Evolutionary conservation across 2,888 invertebrate genomes (phyloP), one percentile per base, ranked within the genome.

Genomic region (Odontocolon sp.): DNA sequence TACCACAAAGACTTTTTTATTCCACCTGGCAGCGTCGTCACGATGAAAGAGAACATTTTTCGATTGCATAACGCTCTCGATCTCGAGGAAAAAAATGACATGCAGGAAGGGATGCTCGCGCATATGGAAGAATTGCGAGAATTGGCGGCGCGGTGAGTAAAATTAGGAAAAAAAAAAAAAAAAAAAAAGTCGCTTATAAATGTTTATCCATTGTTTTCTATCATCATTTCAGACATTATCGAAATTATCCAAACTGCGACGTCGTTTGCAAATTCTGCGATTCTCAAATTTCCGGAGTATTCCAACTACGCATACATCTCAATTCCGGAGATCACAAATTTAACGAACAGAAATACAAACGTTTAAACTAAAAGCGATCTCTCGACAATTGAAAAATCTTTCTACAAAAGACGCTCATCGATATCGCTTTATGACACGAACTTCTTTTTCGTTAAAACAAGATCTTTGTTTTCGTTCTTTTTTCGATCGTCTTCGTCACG

Each of bases 231-330:
- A 77, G 77, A 11, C 63, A 77, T 68, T 68, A 56, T 64, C 77
- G 71, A 9, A 74, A 45, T 61, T 50, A 75, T 70, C 77, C 26
- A 56, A 79, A 54, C 71, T 78, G 75, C 23, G 87, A 89, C 61
- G 82, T 92, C 36, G 28, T 72, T 1, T 93, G 93, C 87, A 91
- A 90, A 82, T 84, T 93, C 23, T 93, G 93, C 84, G 83, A 87
- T 18, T 88, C 91, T 0, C 81, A 81, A 6, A 83, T 92, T 0
- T 87, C 89, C 88, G 88, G 91, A 3, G 81, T 91, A 33, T 91
- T 91, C 68, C 87, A 91, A 1, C 91, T 93, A 88, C 92, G 93
- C 67, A 90, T 91, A 26, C 93, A 93, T 80, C 89, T 93, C 9
- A 91, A 90, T 81, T 91, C 92, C 61, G 87, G 87, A 76, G 84